Percentiles rank a stretch among this genome's conserved stretches.
Evolutionary conservation across 2,113 vertebrate species (phyloP).

Genomic region (Onychostruthus taczanowskii): DNA sequence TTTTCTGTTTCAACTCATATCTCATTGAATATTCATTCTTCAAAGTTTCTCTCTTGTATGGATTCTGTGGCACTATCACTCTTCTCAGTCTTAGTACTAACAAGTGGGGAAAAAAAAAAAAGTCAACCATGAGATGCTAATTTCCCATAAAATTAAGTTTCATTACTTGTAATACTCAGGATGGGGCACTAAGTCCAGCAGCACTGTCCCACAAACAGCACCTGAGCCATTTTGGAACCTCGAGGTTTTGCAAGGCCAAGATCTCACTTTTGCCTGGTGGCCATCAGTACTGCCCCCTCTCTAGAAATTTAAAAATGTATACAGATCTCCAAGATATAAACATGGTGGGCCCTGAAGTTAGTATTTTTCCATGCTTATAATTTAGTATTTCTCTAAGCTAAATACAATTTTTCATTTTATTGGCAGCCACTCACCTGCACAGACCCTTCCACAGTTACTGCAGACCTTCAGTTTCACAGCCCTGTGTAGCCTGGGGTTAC

Average conservation of each 20-base stretch:
- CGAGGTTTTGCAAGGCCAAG: neutral
- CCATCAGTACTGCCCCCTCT: neutral
- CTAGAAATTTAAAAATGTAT: neutral
- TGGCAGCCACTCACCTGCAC: neutral
- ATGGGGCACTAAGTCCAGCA: neutral
- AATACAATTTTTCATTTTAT: neutral
- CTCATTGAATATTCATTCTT: neutral
- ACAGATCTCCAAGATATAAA: neutral
- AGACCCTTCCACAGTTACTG: neutral
- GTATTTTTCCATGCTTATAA: neutral
- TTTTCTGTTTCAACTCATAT: neutral
- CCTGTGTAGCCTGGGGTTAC: neutral
- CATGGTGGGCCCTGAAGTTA: neutral
- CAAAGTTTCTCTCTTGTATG: neutral
- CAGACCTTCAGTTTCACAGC: neutral
- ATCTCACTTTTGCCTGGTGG: neutral
- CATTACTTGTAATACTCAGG: neutral
- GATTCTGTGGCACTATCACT: neutral
- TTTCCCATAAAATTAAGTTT: neutral
- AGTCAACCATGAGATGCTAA: neutral
- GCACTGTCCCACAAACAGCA: neutral
- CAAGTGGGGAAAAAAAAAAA: neutral
- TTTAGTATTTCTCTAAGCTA: neutral
- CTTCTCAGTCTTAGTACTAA: neutral
- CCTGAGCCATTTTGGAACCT: neutral